Percentiles rank a stretch among this genome's conserved stretches.
phyloP scores from a whole-genome alignment of 2,888 invertebrate genomes.

The Merodon equestris region DNA sequence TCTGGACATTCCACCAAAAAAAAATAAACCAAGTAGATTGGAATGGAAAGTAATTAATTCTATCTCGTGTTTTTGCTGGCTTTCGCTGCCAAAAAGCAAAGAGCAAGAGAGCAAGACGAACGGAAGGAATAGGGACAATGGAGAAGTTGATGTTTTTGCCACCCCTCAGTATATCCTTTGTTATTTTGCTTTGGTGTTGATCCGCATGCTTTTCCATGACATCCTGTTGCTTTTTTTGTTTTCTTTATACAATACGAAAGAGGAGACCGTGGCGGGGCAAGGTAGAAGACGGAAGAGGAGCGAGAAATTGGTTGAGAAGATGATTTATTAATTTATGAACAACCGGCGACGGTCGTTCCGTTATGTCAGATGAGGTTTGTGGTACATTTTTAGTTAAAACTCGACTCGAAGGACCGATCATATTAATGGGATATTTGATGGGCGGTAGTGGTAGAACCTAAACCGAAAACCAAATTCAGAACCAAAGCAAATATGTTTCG shows the following conservation, averaged over 20 bases:
- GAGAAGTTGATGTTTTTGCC: slow-evolving; percentile 43
- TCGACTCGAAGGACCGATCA: slow-evolving; percentile 59
- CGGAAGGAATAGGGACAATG: slow-evolving; percentile 3
- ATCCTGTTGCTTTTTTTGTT: slow-evolving; percentile 55
- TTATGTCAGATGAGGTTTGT: neutral
- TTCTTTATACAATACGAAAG: too few species aligned
- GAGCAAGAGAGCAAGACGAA: too few species aligned
- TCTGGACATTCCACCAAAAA: slow-evolving; percentile 37
- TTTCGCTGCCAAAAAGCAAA: slow-evolving; percentile 2
- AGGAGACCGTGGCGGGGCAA: too few species aligned
- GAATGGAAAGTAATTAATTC: slow-evolving; percentile 66
- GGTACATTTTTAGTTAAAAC: slow-evolving; percentile 40
- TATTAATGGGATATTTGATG: slow-evolving; percentile 54
- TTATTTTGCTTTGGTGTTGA: slow-evolving; percentile 27
- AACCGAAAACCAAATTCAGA: neutral
- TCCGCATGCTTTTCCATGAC: slow-evolving; percentile 29
- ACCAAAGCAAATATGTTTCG: neutral
- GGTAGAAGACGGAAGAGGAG: too few species aligned
- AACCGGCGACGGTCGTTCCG: neutral
- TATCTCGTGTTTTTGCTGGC: slow-evolving; percentile 34
- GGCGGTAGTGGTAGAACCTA: slow-evolving; percentile 2
- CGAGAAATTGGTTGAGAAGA: slow-evolving; percentile 3
- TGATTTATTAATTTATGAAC: slow-evolving; percentile 65
- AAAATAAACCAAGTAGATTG: slow-evolving; percentile 25
- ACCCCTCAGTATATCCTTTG: too few species aligned